Conservation (phyloP, 2,888 invertebrate species). For the Tortricodes alternella region DNA sequence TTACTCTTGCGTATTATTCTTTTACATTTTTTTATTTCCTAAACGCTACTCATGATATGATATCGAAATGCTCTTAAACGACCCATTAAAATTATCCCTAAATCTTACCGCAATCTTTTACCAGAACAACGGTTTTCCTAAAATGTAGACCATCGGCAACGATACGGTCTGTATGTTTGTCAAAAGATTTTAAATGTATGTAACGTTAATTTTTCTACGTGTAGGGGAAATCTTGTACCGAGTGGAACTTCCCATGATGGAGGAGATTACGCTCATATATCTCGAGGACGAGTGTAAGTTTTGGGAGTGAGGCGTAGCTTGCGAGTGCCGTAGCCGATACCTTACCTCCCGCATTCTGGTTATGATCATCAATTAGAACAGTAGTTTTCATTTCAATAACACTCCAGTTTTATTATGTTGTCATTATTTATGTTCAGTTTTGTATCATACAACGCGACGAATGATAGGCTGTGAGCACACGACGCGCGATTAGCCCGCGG, state of each 20-base stretch:
- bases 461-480: constrained; percentile 61
- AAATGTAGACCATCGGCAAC: constrained; percentile 39
- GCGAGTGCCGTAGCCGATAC: constrained; percentile 85
- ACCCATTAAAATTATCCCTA: constrained; percentile 1
- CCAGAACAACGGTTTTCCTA: constrained; percentile 10
- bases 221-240: constrained; percentile 95
- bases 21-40: constrained; percentile 65
- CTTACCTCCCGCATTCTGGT: constrained; percentile 84
- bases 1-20: constrained; percentile 41
- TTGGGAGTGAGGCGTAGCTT: constrained; percentile 85
- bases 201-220: constrained; percentile 83
- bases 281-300: constrained; percentile 93
- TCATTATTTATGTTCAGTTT: constrained; percentile 71
- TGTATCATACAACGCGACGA: constrained; percentile 75
- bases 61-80: constrained; percentile 38
- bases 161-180: constrained; percentile 41
- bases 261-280: constrained; percentile 96
- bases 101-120: neutral
- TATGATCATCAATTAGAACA: constrained; percentile 83
- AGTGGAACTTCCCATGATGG: constrained; percentile 96
- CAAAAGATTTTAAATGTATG: constrained; percentile 66
- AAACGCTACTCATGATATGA: constrained; percentile 62
- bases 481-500: too few relatives aligned
- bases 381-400: constrained; percentile 83
- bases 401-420: constrained; percentile 76